Base-by-base conservation (phyloP, 2,113 vertebrate species). In the Carlito syrichta region DNA sequence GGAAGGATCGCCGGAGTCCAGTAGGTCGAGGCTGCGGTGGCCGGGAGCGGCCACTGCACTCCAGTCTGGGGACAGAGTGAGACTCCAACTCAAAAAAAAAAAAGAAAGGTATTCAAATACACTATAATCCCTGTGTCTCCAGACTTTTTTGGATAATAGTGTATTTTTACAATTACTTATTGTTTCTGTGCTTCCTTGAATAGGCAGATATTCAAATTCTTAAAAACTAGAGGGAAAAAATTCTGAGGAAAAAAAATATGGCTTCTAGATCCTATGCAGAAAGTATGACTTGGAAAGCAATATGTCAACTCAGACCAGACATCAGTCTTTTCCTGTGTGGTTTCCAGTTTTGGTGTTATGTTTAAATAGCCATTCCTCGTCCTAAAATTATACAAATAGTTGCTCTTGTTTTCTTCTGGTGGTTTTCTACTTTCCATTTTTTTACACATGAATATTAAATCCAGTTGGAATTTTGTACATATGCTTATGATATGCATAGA, bases 201-300 rank as follows among this genome's bases (percentile, higher is more conserved):
- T 85, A 74, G 56, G 58, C 43, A 89, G 52, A 60, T 58, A 73
- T 58, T 95, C 86, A 68, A 32, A 76, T 2, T 86, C 32, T 74
- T 89, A 71, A 90, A 79, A 82, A 58, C 13, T 63, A n/a, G n/a
- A n/a, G 74, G 74, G 56, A 86, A 90, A 83, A 74, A 91, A 30
- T 60, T 93, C 68, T 38, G 54, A 62, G 22, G n/a, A 43, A 60
- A 69, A 69, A 85, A 85, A 50, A 27, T 27, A 5, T 89, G 81
- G 8, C 27, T 92, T 97, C 62, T 45, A 71, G 23, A 32, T 9
- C 8, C 13, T 63, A 56, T 4, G 2, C 69, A 63, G 54, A 82
- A 92, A 7, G 14, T 66, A 60, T 25, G 27, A 60, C 84, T 58
- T 86, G 66, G 35, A 73, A 92, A 79, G 38, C 54, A 27, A 88